A percentile compares a stretch with the other conserved stretches of the same genome.
phyloP scores from a whole-genome alignment of 2,797 vertebrate genomes.

The Platalea minor region DNA sequence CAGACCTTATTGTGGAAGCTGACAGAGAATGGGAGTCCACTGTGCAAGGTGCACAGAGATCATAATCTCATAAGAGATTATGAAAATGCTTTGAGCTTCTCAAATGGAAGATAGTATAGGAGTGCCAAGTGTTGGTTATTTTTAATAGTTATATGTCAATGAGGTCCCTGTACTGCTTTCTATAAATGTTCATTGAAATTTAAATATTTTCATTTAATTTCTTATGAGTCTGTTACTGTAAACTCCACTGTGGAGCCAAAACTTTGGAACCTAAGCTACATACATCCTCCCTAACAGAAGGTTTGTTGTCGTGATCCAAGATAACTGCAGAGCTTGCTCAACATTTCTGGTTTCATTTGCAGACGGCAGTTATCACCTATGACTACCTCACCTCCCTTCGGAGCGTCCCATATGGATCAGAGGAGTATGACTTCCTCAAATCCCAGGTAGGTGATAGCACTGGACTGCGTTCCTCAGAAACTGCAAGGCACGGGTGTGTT shows the following conservation, averaged over 20 bases:
- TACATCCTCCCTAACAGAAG: background rate
- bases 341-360: conserved; percentile 59
- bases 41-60: background rate
- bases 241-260: background rate
- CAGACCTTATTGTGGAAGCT: background rate
- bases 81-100: conserved; percentile 6
- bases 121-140: background rate
- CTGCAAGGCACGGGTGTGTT: background rate
- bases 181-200: background rate
- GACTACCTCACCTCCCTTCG: conserved; percentile 91
- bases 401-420: conserved; percentile 79
- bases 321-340: background rate
- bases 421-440: conserved; percentile 85
- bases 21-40: background rate
- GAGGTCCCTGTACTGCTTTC: background rate
- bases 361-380: conserved; percentile 90
- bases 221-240: background rate
- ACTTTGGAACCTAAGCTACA: background rate
- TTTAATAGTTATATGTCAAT: background rate
- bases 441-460: conserved; percentile 82
- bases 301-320: background rate
- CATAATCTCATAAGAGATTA: background rate
- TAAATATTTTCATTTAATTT: background rate
- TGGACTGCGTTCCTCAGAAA: background rate
- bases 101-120: background rate